phyloP scores from a whole-genome alignment of 2,888 invertebrate species.

The Caenorhabditis becei region DNA sequence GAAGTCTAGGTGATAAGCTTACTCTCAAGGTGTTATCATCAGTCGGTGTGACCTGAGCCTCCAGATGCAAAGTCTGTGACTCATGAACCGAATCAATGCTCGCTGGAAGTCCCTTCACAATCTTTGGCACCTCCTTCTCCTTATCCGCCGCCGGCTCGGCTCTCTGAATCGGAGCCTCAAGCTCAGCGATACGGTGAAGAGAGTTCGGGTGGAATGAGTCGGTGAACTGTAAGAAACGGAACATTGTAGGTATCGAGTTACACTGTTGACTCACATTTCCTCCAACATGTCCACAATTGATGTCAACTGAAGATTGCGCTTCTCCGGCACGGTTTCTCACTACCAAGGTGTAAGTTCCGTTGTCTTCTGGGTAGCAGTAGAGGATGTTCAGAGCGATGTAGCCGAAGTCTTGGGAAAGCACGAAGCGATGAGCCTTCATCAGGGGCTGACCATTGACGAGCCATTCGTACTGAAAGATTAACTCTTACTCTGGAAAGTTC shows the following conservation, averaged over 20 bases:
- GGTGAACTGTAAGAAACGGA: conserved; percentile 84
- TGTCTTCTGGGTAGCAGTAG: conserved; percentile 97
- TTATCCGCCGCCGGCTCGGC: conserved; percentile 86
- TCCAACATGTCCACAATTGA: conserved; percentile 81
- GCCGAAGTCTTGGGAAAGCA: conserved; percentile 90
- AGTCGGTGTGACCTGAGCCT: conserved; percentile 86
- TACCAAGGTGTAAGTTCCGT: conserved; percentile 88
- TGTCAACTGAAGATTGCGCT: conserved; percentile 90
- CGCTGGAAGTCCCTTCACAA: conserved; percentile 88
- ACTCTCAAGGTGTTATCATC: conserved; percentile 74
- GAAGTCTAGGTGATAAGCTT: conserved; percentile 21
- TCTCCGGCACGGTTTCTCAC: conserved; percentile 92
- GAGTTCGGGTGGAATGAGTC: conserved; percentile 95
- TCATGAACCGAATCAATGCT: conserved; percentile 90
- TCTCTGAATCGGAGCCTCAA: conserved; percentile 87
- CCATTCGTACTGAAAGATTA: conserved; percentile 89
- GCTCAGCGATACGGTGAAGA: conserved; percentile 91
- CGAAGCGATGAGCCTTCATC: conserved; percentile 87
- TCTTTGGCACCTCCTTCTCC: conserved; percentile 90
- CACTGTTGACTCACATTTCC: conserved; percentile 60
- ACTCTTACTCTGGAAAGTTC: conserved; percentile 55
- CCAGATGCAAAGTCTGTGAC: conserved; percentile 92
- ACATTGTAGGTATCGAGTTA: not conserved
- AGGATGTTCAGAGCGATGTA: conserved; percentile 96
- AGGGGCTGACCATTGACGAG: conserved; percentile 95